A percentile compares a stretch with the other conserved stretches of the same genome.
These are phyloP conservation scores for Champsocephalus esox DNA, from an alignment of 2,797 vertebrate species.

Conservation along the genomic window DNA sequence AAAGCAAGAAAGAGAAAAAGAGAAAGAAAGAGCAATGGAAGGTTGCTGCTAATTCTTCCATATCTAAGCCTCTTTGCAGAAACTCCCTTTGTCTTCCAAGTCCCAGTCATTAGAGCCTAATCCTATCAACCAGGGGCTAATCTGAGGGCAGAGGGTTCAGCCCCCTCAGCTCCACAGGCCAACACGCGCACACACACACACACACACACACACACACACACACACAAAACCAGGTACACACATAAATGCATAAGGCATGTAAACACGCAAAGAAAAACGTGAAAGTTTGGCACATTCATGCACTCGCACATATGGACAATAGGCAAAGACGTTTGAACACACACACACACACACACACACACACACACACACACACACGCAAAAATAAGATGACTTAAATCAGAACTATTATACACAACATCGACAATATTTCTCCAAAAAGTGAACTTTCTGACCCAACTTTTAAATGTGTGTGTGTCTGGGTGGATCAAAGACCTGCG, in stretches of 20 bases:
- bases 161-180: conserved; percentile 75
- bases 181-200: conserved; percentile 56
- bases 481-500: conserved; percentile 15
- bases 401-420: conserved; percentile 20
- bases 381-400: conserved; percentile 23
- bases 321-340: not conserved
- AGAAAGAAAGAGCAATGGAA: conserved; percentile 84
- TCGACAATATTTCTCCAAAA: conserved; percentile 15
- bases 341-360: not conserved
- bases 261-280: not conserved
- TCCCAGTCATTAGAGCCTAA: conserved; percentile 99
- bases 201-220: conserved; percentile 18
- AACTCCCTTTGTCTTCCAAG: conserved; percentile 99
- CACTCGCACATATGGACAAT: conserved; percentile 7
- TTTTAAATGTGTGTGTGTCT: conserved; percentile 25
- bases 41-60: conserved; percentile 99
- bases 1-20: conserved; percentile 64
- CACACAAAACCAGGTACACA: conserved; percentile 26
- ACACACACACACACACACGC: not conserved
- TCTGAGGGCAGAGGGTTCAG: conserved; percentile 95
- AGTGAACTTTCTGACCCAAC: conserved; percentile 26
- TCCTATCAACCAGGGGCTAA: conserved; percentile 99
- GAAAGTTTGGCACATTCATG: not conserved
- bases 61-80: conserved; percentile 99
- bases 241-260: conserved; percentile 1